Evolutionary conservation across 2,113 vertebrate species (phyloP), one percentile per base, ranked within the genome.

Genomic region (Corythoichthys intestinalis): DNA sequence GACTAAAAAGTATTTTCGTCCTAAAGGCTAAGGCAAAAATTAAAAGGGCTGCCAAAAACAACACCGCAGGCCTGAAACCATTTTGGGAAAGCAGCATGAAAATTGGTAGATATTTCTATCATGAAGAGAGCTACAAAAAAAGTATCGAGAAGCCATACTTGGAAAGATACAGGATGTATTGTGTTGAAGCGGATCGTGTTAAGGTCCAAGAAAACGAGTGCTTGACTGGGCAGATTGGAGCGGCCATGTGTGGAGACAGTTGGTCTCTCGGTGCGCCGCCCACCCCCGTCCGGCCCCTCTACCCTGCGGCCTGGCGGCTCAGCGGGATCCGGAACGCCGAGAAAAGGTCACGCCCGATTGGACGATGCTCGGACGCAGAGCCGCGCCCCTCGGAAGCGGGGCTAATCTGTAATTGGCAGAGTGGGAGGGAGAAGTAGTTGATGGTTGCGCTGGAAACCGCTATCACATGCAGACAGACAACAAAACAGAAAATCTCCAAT

Each of bases 221-320:
- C 67, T 74, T 75, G 74, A 81, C 73, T 47, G 73, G 71, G 74
- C 78, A 83, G 81, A 85, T 85, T 76, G 82, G 58, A 65, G 75
- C 78, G 81, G 83, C 74, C 87, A 85, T 88, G 86, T 90, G 88
- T 79, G 83, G 76, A 83, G 87, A 88, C 88, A 90, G 88, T 90
- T 90, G 87, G 85, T 86, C 78, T 68, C 72, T 66, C 86, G 86
- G 85, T 85, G 84, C 84, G 87, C 86, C 44, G 62, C 52, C n/a
- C 53, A 34, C 20, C 53, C 20, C 20, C 3, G 2, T 50, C 48
- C 48, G 13, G 53, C 20, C 53, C 20, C n/a, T 28, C 20, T 4
- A 12, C 20, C 53, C 53, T 2, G n/a, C 78, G 69, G 77, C 63
- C 35, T 86, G 84, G 86, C 83, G 83, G 79, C 72, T 63, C 60